Base-by-base conservation (phyloP, 1,140 invertebrate genomes). In the Hestina assimilis region DNA sequence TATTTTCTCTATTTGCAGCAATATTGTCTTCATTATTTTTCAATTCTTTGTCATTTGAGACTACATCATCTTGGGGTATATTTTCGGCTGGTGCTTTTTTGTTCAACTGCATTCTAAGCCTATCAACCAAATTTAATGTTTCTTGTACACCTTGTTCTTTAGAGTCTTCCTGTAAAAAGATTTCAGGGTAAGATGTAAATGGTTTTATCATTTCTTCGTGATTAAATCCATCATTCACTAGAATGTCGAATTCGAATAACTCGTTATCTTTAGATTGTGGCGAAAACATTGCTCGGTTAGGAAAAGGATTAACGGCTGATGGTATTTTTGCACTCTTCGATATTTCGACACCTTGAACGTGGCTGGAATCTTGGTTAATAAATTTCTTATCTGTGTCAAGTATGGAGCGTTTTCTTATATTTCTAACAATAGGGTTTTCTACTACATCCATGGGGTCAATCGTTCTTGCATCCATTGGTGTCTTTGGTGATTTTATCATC, bases 111-210 rank as follows among this genome's bases (percentile, higher is more conserved):
- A 94, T 91, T 46, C 94, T 84, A 9, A 96, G 80, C 77, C 95
- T 94, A 62, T 95, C 94, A 5, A 96, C 94, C 11, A 96, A 80
- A 86, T 95, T 93, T 19, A 94, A 78, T 0, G 95, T 95, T 85
- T 95, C 95, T 31, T 93, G 85, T 0, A 93, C 93, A 68, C 94
- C 77, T 63, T 87, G 86, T 66, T 89, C 87, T 66, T 95, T 95
- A n/a, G 93, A 92, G 72, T 95, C 94, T 68, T 95, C 93, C 71
- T 94, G 93, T 60, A 94, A 93, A 53, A 93, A 89, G 40, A 93
- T 89, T 59, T 85, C 83, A 17, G 93, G 92, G n/a, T 92, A 92
- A 59, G 94, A 93, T 1, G 92, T 87, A 12, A 94, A 87, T 0
- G 93, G 91, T 81, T 90, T 90, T 57, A 90, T 85, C 8, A 90